phyloP scores from a whole-genome alignment of 2,797 vertebrate genomes.

The Liasis olivaceus region DNA sequence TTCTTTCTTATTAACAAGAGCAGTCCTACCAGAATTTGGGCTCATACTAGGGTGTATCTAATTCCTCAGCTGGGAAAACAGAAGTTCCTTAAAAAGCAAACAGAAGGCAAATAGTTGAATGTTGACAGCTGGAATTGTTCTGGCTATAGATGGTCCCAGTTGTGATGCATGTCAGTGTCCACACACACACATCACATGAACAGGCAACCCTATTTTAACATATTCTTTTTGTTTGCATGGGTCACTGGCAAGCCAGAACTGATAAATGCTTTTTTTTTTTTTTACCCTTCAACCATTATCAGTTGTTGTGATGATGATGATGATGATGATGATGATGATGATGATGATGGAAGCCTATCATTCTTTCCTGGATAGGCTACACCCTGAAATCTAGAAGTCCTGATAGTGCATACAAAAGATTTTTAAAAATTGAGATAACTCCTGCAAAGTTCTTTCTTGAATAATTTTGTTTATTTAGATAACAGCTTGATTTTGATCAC shows the following conservation, averaged over 20 bases:
- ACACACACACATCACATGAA: background rate
- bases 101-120: background rate
- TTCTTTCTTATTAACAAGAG: background rate
- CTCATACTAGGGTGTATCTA: too few relatives aligned
- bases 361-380: background rate
- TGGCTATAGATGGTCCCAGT: background rate
- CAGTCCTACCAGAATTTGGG: background rate
- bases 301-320: background rate
- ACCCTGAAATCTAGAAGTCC: background rate
- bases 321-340: background rate
- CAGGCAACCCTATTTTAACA: background rate
- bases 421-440: background rate
- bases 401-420: background rate
- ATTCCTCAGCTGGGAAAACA: too few relatives aligned
- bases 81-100: background rate
- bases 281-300: background rate
- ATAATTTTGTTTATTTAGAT: background rate
- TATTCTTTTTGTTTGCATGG: background rate
- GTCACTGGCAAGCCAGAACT: background rate
- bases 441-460: background rate
- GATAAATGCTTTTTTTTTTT: background rate
- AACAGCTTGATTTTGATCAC: fast-evolving
- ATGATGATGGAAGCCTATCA: background rate
- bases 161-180: background rate
- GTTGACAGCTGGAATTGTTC: background rate